A percentile compares a stretch with the other conserved stretches of the same genome.
Conservation (phyloP, 2,113 vertebrate species). For the Cyrtonyx montezumae region DNA sequence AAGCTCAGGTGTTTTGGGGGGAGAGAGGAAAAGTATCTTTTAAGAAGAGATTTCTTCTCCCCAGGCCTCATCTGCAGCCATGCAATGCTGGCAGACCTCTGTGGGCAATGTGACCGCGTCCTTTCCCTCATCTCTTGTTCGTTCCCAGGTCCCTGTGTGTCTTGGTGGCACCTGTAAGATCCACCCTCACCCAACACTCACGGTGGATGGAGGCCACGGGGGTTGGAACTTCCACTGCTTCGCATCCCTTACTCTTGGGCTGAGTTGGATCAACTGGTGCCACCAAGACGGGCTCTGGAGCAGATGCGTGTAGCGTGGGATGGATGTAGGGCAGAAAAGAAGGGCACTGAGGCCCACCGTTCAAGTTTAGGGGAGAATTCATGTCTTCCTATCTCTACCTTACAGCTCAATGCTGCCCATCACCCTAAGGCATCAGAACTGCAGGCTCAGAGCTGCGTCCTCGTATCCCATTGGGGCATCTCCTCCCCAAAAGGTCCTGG, state of each 20-base stretch:
- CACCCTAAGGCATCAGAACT: neutral
- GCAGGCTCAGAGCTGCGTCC: neutral
- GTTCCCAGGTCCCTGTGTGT: neutral
- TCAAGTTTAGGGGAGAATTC: neutral
- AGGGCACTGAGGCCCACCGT: neutral
- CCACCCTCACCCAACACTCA: neutral
- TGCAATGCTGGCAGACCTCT: rapidly evolving
- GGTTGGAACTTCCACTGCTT: neutral
- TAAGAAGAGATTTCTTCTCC: neutral
- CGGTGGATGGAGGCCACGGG: rapidly evolving
- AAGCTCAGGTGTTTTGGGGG: neutral
- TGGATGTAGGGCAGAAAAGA: rapidly evolving
- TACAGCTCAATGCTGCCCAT: neutral
- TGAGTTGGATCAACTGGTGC: neutral
- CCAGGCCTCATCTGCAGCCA: neutral
- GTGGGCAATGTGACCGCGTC: neutral
- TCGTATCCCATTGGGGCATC: rapidly evolving
- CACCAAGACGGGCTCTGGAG: neutral
- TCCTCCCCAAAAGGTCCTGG: neutral
- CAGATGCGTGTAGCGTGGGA: rapidly evolving
- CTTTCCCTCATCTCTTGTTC: neutral
- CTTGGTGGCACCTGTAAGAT: neutral
- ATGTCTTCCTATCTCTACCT: neutral
- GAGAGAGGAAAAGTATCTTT: neutral
- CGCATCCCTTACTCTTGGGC: rapidly evolving